phyloP scores from a whole-genome alignment of 2,113 vertebrate genomes.

The Pseudorectes ferrugineus region DNA sequence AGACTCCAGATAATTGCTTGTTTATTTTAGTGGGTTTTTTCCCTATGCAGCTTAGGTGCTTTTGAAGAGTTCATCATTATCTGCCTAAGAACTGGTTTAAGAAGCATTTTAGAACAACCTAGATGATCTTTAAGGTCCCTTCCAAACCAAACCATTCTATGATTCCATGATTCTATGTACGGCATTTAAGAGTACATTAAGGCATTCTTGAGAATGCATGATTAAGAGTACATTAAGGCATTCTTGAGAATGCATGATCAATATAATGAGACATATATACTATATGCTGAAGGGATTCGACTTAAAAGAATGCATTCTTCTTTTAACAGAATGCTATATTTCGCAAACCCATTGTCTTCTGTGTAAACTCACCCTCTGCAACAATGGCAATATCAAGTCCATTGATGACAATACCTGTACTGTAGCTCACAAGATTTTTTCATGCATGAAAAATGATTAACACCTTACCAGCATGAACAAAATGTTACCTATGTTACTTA shows the following conservation, averaged over 20 bases:
- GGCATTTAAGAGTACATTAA: background rate
- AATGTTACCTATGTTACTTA: background rate
- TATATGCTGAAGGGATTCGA: background rate
- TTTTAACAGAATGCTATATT: background rate
- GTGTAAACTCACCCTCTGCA: background rate
- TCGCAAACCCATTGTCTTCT: background rate
- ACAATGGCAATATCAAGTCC: background rate
- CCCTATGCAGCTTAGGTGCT: background rate
- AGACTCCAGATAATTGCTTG: background rate
- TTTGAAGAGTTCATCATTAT: background rate
- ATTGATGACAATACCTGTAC: background rate
- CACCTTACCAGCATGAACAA: background rate
- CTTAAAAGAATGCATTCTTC: background rate
- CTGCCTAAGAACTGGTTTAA: background rate
- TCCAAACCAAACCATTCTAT: background rate
- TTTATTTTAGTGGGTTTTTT: accelerated
- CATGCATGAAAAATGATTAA: background rate
- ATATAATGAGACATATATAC: background rate
- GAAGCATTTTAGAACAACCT: background rate
- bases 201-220: background rate
- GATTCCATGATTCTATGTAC: background rate
- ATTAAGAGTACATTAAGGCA: background rate
- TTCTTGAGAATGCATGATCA: background rate
- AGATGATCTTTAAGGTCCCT: background rate
- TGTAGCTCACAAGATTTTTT: background rate